These are phyloP conservation scores for Melierax canorus DNA, from an alignment of 2,113 vertebrate species.

Conservation along the genomic window DNA sequence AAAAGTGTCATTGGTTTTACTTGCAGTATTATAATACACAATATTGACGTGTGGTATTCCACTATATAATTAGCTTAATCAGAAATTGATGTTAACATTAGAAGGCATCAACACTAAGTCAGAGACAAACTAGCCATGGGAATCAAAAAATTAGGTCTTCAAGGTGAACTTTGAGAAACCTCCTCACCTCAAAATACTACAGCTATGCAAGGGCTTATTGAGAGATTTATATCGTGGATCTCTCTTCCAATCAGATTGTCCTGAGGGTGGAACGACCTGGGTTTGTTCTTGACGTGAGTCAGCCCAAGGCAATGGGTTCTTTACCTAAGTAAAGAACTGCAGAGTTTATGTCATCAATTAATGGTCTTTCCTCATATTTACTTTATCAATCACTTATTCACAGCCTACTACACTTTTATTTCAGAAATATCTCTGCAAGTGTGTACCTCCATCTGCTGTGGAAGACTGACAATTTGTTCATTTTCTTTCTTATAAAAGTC, in stretches of 20 bases:
- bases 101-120: background rate
- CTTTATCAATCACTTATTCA: background rate
- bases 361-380: background rate
- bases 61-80: background rate
- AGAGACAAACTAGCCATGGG: background rate
- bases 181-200: background rate
- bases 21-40: background rate
- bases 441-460: background rate
- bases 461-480: background rate
- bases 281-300: background rate
- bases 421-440: background rate
- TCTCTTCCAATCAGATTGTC: background rate
- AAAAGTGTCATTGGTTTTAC: background rate
- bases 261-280: background rate
- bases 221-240: background rate
- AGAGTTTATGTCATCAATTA: background rate
- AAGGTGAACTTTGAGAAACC: background rate
- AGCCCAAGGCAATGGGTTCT: background rate
- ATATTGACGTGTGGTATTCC: background rate
- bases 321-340: background rate
- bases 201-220: background rate
- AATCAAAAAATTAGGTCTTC: background rate
- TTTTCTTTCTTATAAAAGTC: background rate
- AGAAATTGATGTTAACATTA: background rate
- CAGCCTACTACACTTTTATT: background rate